Base-by-base conservation (phyloP, 2,888 invertebrate species). In the Teleiodes luculella region DNA sequence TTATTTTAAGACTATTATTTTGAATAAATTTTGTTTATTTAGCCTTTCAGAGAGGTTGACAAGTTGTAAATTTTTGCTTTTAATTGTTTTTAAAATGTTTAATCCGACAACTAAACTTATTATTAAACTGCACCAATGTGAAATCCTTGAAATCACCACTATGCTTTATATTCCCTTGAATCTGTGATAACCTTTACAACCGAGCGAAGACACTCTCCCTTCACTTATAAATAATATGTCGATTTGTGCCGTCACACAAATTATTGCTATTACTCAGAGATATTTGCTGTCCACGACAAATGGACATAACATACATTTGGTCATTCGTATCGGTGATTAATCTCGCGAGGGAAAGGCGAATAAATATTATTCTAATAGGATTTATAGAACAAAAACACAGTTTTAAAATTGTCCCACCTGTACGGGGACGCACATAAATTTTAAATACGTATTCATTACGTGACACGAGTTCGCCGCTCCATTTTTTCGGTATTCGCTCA, bases 401-500 rank as follows among this genome's bases (percentile, higher is more conserved):
- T 45, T 13, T 45, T n/a, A 20, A 43, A 43, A 20, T 20, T 28
- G 24, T 43, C 13, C 24, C 24, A 13, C 43, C 24, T 41, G 20
- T 11, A 33, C 10, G n/a, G 20, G 20, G 28, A n/a, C 37, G 30
- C 33, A 11, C 36, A 39, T 47, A 37, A 33, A 52, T 16, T 45
- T n/a, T 20, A 33, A 45, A 45, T 52, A 53, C 43, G 50, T 60
- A 39, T 51, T 18, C 52, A 39, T 36, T 64, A 60, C 46, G 56
- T 66, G 58, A 64, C 59, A 64, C 20, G 54, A 28, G 58, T 49
- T 47, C 35, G 1, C n/a, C 35, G 20, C 35, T 48, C 11, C 18
- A 11, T 20, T 59, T 57, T 65, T 62, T 63, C 57, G 55, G 33
- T 43, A 45, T 45, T 57, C 57, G 56, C 37, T 20, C 10, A 2